phyloP scores from a whole-genome alignment of 2,113 vertebrate species.

The Fregata magnificens region DNA sequence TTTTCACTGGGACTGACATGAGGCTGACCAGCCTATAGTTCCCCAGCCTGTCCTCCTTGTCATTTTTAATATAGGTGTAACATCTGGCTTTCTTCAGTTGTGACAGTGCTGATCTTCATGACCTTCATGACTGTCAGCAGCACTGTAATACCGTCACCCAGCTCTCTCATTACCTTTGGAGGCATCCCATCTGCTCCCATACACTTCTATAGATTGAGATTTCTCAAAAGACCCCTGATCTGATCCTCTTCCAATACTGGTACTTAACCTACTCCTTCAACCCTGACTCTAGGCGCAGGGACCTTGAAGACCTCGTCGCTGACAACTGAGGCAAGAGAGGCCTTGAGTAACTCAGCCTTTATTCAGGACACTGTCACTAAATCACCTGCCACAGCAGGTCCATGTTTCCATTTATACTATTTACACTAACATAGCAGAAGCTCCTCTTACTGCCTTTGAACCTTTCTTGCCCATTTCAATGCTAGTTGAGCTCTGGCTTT shows the following conservation, averaged over 20 bases:
- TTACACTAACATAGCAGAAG: neutral
- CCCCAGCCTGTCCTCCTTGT: neutral
- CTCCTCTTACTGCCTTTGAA: neutral
- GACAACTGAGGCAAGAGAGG: neutral
- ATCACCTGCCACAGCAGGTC: neutral
- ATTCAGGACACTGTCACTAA: neutral
- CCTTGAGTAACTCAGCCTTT: neutral
- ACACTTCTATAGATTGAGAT: neutral
- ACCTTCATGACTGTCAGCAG: neutral
- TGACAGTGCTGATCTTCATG: rapidly evolving
- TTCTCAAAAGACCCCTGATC: neutral
- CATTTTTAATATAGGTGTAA: neutral
- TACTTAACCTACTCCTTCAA: neutral
- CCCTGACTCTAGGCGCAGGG: neutral
- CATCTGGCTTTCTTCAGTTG: neutral
- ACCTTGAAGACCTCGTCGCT: neutral
- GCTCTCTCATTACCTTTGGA: neutral
- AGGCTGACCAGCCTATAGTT: neutral
- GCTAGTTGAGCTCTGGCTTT: neutral
- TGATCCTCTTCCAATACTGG: neutral
- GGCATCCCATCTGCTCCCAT: neutral
- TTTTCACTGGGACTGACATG: neutral
- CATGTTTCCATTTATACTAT: neutral
- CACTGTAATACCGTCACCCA: neutral
- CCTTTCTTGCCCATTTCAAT: neutral